Conservation (phyloP, 2,113 vertebrate genomes). For the Sylvia atricapilla region DNA sequence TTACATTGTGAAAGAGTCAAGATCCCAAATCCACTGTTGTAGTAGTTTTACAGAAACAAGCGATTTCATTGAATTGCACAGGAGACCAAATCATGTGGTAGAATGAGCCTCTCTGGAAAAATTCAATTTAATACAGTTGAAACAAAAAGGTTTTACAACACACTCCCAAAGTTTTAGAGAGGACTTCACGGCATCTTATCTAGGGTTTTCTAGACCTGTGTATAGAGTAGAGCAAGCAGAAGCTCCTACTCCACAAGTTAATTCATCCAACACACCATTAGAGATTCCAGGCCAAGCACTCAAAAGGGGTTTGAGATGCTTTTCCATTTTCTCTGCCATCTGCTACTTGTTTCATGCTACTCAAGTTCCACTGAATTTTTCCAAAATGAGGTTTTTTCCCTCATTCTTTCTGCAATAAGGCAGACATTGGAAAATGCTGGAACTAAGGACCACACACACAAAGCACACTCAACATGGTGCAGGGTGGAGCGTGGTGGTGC, state of each 20-base stretch:
- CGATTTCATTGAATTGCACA: not conserved
- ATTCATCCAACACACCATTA: not conserved
- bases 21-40: not conserved
- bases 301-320: not conserved
- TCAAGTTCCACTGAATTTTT: not conserved
- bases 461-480: fast-evolving
- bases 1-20: not conserved
- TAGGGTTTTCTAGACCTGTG: not conserved
- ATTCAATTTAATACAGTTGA: not conserved
- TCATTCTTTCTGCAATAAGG: not conserved
- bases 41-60: not conserved
- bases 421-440: fast-evolving
- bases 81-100: not conserved
- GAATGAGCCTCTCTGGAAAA: not conserved
- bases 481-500: too few species aligned
- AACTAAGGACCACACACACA: not conserved
- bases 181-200: not conserved
- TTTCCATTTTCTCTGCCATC: not conserved
- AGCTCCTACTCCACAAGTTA: not conserved
- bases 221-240: not conserved
- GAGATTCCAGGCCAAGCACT: not conserved
- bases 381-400: not conserved
- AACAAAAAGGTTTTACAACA: not conserved
- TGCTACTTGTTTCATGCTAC: not conserved
- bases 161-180: not conserved